A percentile compares a stretch with the other conserved stretches of the same genome.
phyloP scores from a whole-genome alignment of 2,888 invertebrate species.

The Ypsolopha scabrella region DNA sequence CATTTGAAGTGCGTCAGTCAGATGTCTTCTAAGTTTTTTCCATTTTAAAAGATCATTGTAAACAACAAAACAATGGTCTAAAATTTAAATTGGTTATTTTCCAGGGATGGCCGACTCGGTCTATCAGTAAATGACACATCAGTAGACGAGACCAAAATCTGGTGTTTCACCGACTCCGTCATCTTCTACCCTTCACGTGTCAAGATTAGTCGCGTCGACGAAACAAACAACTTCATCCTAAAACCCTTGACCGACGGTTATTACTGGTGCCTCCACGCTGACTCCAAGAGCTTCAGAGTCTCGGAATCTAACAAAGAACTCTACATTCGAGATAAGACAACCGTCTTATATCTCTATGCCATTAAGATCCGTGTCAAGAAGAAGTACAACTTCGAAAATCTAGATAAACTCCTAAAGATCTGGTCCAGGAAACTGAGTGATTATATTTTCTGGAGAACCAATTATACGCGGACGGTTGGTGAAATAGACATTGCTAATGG shows the following conservation, averaged over 20 bases:
- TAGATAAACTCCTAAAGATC: slow-evolving; percentile 15
- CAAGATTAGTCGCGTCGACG: slow-evolving; percentile 20
- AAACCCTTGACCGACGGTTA: slow-evolving; percentile 41
- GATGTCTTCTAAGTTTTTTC: no score
- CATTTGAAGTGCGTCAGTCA: no score
- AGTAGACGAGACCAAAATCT: slow-evolving; percentile 27
- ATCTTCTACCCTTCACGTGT: slow-evolving; percentile 32
- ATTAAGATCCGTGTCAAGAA: slow-evolving; percentile 29
- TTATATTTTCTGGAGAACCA: slow-evolving; percentile 39
- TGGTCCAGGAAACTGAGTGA: slow-evolving; percentile 41
- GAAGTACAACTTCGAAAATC: slow-evolving; percentile 15
- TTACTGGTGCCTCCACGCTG: slow-evolving; percentile 51
- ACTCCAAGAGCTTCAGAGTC: slow-evolving; percentile 29
- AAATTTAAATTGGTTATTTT: slow-evolving; percentile 11
- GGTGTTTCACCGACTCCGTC: slow-evolving; percentile 50
- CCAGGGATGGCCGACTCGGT: slow-evolving; percentile 35
- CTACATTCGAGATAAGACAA: slow-evolving; percentile 32
- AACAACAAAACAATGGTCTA: no score
- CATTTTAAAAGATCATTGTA: no score
- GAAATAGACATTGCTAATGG: slow-evolving; percentile 14
- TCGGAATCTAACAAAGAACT: slow-evolving; percentile 41
- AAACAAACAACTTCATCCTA: slow-evolving; percentile 24
- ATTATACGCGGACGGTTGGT: slow-evolving; percentile 27
- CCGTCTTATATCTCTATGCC: slow-evolving; percentile 30
- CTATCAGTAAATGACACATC: slow-evolving; percentile 24